Evolutionary conservation across 2,888 invertebrate species (phyloP), one percentile per base, ranked within the genome.

Genomic region (Sepiola atlantica): DNA sequence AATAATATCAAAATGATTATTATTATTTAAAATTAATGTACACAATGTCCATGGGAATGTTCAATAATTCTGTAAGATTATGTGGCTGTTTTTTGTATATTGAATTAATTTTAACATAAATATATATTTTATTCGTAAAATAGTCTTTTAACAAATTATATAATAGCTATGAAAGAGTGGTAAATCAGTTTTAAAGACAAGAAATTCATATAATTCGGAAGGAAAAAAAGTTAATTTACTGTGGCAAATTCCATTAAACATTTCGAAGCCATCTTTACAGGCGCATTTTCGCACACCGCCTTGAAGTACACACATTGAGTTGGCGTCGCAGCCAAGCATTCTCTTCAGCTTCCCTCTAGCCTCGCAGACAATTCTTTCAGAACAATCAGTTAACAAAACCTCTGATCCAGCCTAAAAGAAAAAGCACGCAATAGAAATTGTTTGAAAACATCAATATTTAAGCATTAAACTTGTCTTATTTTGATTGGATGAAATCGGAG

Each of bases 121-220:
- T n/a, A n/a, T n/a, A n/a, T n/a, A 45, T 8, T 8, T 4, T 8
- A 2, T 45, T 45, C 8, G 2, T 8, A 45, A 45, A 45, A 45
- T 45, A 20, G 20, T 57, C 6, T 57, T 6, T 57, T 57, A 57
- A 20, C 0, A 57, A 21, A 24, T 57, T 6, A 57, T 57, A 24
- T 16, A 6, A 24, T 57, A 57, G 24, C 20, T 18, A 57, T 6
- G 57, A 21, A 57, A 18, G 0, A 24, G 57, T 57, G 6, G 16
- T 28, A 6, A 10, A 28, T 3, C 28, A 14, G 0, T 77, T 2
- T n/a, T 0, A 77, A n/a, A 12, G 12, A 0, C 0, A 1, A 10
- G n/a, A 77, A 77, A 77, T n/a, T 12, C 2, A 16, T n/a, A 18
- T 16, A 0, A n/a, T n/a, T n/a, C n/a, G 32, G 16, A 32, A 77